Conservation (phyloP, 2,888 invertebrate genomes). For the Teleogryllus oceanicus region DNA sequence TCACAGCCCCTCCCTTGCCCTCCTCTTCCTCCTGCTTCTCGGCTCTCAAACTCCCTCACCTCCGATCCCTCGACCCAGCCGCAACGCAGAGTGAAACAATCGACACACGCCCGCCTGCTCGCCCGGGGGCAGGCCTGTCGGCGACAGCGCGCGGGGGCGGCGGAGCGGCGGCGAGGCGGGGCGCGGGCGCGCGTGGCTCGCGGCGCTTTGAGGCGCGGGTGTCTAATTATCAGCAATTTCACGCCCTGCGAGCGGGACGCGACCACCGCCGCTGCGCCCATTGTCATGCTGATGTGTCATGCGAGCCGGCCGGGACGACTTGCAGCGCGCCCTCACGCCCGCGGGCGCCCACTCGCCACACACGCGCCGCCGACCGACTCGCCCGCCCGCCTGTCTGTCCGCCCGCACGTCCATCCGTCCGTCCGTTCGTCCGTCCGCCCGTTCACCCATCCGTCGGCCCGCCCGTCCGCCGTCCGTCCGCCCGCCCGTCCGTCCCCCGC, state of each 20-base stretch:
- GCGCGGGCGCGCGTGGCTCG: background rate
- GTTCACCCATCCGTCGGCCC: too few species aligned
- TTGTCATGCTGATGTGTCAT: background rate
- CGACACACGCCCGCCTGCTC: background rate
- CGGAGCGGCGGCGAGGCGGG: background rate
- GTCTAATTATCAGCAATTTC: constrained; percentile 18
- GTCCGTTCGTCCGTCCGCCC: too few species aligned
- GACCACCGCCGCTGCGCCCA: background rate
- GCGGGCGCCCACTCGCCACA: background rate
- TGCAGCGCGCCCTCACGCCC: background rate
- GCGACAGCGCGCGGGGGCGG: background rate
- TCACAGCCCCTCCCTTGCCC: background rate
- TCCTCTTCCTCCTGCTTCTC: background rate
- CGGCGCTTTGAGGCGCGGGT: background rate
- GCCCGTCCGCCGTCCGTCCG: too few species aligned
- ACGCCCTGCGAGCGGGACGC: background rate
- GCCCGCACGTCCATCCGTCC: background rate
- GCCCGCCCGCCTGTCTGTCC: background rate
- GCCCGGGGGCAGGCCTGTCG: background rate
- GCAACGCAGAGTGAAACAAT: background rate
- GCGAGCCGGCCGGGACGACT: background rate
- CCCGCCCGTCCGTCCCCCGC: too few species aligned
- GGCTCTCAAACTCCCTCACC: background rate
- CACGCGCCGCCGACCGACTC: background rate
- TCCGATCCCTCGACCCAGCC: background rate